Evolutionary conservation across 2,797 vertebrate genomes (phyloP).

Genomic region (Muscicapa striata): DNA sequence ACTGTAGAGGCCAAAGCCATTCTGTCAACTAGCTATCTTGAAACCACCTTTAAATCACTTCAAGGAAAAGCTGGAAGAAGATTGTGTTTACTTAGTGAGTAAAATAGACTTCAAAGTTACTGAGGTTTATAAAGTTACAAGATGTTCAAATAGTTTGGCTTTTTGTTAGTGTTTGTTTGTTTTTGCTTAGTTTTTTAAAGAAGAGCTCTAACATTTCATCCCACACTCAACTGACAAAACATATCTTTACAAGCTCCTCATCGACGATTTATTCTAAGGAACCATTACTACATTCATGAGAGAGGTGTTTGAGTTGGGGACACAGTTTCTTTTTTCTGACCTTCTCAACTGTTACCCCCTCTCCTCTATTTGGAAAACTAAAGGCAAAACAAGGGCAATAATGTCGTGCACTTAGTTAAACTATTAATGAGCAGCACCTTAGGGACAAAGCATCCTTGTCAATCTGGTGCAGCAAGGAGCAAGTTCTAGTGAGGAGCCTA

Average conservation of each 20-base stretch:
- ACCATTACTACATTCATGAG: not conserved
- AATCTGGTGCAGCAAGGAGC: not conserved
- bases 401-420: not conserved
- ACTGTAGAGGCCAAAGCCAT: not conserved
- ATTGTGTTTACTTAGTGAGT: not conserved
- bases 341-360: not conserved
- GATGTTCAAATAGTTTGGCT: not conserved
- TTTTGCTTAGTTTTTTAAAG: not conserved
- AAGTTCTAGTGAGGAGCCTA: not conserved
- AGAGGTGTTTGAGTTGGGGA: not conserved
- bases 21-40: not conserved
- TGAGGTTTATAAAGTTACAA: not conserved
- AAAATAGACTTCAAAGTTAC: not conserved
- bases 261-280: not conserved
- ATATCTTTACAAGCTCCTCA: not conserved
- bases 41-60: not conserved
- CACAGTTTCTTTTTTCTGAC: not conserved
- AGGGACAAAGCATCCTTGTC: not conserved
- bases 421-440: not conserved
- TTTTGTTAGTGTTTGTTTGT: not conserved
- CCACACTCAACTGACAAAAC: not conserved
- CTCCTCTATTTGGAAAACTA: not conserved
- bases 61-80: not conserved
- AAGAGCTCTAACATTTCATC: not conserved
- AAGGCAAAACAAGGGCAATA: not conserved